Base-by-base conservation (phyloP, 2,797 vertebrate genomes). In the Sebastes variabilis region DNA sequence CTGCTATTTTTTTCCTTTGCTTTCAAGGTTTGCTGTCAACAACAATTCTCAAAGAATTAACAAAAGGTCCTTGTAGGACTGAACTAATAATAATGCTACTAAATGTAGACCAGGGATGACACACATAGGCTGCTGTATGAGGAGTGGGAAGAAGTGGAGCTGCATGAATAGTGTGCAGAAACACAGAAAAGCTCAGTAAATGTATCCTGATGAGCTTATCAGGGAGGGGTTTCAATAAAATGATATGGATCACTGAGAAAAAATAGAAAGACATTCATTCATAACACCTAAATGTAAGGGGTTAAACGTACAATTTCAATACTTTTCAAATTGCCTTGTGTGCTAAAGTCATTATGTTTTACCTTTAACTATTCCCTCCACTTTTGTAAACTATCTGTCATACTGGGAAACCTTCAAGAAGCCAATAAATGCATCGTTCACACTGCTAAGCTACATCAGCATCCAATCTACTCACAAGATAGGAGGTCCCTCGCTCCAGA, bases 381-480 rank as follows among this genome's bases (percentile, higher is more conserved):
- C 8, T n/a, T 73, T 3, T 36, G n/a, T 22, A 5, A 66, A 56
- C 14, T 42, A 36, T 22, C 11, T 25, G 14, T 20, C 1, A 10
- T 5, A 6, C 27, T 18, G 56, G 27, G 11, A 68, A 32, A 7
- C 16, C 8, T 24, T 9, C 24, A 60, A 18, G n/a, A 59, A 74
- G 24, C 30, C 36, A 29, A 29, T 3, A 29, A 13, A 34, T 7
- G 0, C 16, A 11, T 7, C 2, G 12, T 27, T 20, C n/a, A 18
- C 8, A 25, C 38, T 6, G 20, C 16, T 3, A 34, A 27, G 9
- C 54, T 56, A 49, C 22, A 36, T 0, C n/a, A 67, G 1, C 52
- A 69, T 22, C 36, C 18, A 54, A 54, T 54, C n/a, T 89, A 95
- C 94, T 95, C 84, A 95, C 94, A 42, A 77, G 56, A 75, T 24